phyloP scores from a whole-genome alignment of 2,888 invertebrate genomes.

The Cryptosula pallasiana region DNA sequence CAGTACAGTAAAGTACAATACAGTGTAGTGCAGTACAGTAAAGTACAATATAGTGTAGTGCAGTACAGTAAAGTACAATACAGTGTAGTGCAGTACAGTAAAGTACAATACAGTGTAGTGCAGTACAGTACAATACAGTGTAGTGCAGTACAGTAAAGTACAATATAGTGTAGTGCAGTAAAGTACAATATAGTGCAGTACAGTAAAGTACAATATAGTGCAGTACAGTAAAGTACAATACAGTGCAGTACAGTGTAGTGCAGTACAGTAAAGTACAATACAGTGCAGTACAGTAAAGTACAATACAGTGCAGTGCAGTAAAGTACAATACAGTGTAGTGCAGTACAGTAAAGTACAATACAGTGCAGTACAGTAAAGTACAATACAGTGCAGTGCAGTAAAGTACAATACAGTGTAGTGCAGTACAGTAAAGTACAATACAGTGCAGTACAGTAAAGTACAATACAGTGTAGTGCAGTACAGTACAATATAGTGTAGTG shows the following conservation, averaged over 20 bases:
- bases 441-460: too few species aligned
- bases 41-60: constrained; percentile 24
- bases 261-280: too few species aligned
- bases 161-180: neutral
- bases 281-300: too few species aligned
- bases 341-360: too few species aligned
- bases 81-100: constrained; percentile 24
- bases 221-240: neutral
- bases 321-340: too few species aligned
- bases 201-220: neutral
- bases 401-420: too few species aligned
- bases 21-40: constrained; percentile 24
- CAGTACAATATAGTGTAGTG: neutral
- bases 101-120: constrained; percentile 28
- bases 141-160: constrained; percentile 25
- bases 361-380: too few species aligned
- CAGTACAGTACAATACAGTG: constrained; percentile 27
- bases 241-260: neutral
- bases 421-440: too few species aligned
- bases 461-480: neutral
- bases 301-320: too few species aligned
- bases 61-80: constrained; percentile 14
- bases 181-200: neutral
- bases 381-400: too few species aligned
- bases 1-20: constrained; percentile 26